These are phyloP conservation scores for Sternarchorhynchus goeldii DNA, from an alignment of 2,797 vertebrate genomes.

Conservation along the genomic window DNA sequence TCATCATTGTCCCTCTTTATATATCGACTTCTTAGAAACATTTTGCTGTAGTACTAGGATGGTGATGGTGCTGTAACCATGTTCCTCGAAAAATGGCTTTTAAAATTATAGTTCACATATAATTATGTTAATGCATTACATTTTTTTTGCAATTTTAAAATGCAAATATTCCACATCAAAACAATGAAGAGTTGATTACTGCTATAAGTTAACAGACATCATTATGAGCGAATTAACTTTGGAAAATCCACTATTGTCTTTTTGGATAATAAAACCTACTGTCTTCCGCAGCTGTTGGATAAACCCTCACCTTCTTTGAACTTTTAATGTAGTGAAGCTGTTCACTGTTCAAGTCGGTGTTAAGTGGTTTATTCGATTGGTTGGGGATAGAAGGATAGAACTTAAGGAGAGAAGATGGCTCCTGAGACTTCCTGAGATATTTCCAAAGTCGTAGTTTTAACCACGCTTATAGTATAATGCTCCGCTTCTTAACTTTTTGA, in stretches of 20 bases:
- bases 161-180: too few species aligned
- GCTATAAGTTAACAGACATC: not conserved
- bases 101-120: too few species aligned
- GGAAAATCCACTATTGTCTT: not conserved
- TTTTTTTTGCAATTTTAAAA: too few species aligned
- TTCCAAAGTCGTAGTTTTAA: not conserved
- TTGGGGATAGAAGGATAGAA: too few species aligned
- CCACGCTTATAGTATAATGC: not conserved
- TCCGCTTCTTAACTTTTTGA: not conserved
- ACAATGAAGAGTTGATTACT: not conserved
- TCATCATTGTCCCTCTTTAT: not conserved
- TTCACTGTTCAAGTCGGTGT: not conserved
- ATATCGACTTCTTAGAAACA: too few species aligned
- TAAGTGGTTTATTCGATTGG: not conserved
- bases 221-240: not conserved
- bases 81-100: too few species aligned
- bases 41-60: not conserved
- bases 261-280: not conserved
- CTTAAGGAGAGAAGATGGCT: not conserved
- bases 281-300: not conserved
- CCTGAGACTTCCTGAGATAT: not conserved
- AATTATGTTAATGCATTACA: too few species aligned
- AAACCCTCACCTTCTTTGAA: not conserved
- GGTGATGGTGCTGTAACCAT: not conserved
- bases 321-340: not conserved